Base-by-base conservation (phyloP, 1,140 invertebrate species). In the Drepana arcuata region DNA sequence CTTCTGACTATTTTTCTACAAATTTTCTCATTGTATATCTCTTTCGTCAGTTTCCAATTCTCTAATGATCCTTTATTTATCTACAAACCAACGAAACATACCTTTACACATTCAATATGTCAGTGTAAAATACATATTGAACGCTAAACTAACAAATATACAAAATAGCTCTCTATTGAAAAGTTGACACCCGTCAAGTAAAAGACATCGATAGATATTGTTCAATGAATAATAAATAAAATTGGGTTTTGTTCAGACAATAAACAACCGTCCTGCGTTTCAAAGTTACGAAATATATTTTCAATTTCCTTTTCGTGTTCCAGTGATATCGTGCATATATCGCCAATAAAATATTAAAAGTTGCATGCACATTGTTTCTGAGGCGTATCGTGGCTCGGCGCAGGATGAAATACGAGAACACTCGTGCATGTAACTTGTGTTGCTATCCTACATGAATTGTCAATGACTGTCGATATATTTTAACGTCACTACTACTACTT, bases 311-410 rank as follows among this genome's bases (percentile, higher is more conserved):
- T 34, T 42, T 34, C 40, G 30, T 47, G 43, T 53, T 48, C 41
- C 45, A 46, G 39, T 32, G 31, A 41, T 50, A 50, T 43, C 41
- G 33, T 28, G 41, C 46, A 31, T 51, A 34, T 16, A 11, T 15
- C 21, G 28, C 41, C 53, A 48, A 48, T 61, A 53, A 50, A 57
- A 56, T 54, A 57, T 53, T 49, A 54, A 61, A 47, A 53, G 12
- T 35, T 28, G 29, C 48, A 34, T 49, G 33, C 42, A 51, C 51
- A 49, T 57, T 53, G 56, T 45, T 54, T 45, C 40, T 34, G 30
- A 27, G 43, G 15, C 29, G 18, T 26, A 24, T 28, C 16, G 16
- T 34, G 32, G 14, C 7, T n/a, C 18, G 34, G 29, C 34, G 18
- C 27, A 29, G 28, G 10, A 23, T 18, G 15, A 42, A 30, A 39